phyloP scores from a whole-genome alignment of 1,140 invertebrate genomes.

The Phenacoccus solenopsis region DNA sequence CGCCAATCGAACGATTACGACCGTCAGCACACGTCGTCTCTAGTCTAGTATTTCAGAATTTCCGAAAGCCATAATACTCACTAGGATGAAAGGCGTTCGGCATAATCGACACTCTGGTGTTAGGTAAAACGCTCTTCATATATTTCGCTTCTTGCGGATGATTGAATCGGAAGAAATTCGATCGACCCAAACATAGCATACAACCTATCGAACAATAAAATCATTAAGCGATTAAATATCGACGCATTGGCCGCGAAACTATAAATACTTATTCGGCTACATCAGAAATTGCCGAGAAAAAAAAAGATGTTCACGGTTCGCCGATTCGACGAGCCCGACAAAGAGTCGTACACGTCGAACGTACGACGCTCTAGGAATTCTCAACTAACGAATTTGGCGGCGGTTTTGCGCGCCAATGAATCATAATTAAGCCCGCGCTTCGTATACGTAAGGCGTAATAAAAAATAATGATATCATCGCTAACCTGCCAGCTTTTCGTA shows the following conservation, averaged over 20 bases:
- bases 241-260: no score
- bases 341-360: no score
- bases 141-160: slow-evolving; percentile 74
- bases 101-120: slow-evolving; percentile 61
- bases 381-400: background rate
- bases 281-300: no score
- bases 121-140: slow-evolving; percentile 64
- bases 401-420: background rate
- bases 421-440: background rate
- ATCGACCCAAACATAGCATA: slow-evolving; percentile 75
- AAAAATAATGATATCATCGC: background rate
- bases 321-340: no score
- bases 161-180: slow-evolving; percentile 79
- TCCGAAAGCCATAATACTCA: no score
- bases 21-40: no score
- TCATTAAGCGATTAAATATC: no score
- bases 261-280: no score
- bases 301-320: no score
- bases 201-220: slow-evolving; percentile 50
- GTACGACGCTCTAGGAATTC: background rate
- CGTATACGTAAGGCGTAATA: background rate
- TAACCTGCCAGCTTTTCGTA: slow-evolving; percentile 28
- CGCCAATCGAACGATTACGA: no score
- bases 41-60: no score
- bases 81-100: slow-evolving; percentile 40